A percentile compares a stretch with the other conserved stretches of the same genome.
Conservation (phyloP, 2,888 invertebrate species). For the Agrochola litura region DNA sequence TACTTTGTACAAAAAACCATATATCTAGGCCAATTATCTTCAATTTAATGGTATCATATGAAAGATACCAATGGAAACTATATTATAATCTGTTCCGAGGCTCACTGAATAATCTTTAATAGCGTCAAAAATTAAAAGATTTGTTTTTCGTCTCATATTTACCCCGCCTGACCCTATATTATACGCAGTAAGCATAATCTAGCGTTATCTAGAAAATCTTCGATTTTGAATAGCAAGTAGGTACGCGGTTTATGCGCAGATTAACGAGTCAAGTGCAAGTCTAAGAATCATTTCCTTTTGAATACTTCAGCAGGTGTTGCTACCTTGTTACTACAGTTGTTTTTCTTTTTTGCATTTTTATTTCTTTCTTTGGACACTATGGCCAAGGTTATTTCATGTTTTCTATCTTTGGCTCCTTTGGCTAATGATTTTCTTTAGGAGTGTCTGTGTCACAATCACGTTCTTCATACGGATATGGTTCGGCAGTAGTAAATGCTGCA, state of each 20-base stretch:
- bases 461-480: slow-evolving; percentile 51
- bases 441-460: slow-evolving; percentile 35
- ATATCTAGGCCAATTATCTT: no score
- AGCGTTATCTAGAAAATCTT: slow-evolving; percentile 11
- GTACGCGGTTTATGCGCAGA: background rate
- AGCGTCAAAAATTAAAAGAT: no score
- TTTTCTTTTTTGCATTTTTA: background rate
- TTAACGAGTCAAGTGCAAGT: background rate
- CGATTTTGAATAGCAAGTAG: slow-evolving; percentile 1
- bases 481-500: slow-evolving; percentile 29
- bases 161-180: no score
- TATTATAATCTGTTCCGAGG: no score
- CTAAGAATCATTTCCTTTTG: background rate
- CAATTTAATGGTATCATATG: no score
- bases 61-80: no score
- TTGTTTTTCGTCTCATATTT: no score
- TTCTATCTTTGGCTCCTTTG: background rate
- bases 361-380: background rate
- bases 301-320: background rate
- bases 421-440: background rate
- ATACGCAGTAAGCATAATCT: background rate
- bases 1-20: no score
- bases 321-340: background rate
- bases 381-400: background rate
- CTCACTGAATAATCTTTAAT: no score